Percentiles rank a stretch among this genome's conserved stretches.
Conservation (phyloP, 2,888 invertebrate genomes). For the Polyploca ridens region DNA sequence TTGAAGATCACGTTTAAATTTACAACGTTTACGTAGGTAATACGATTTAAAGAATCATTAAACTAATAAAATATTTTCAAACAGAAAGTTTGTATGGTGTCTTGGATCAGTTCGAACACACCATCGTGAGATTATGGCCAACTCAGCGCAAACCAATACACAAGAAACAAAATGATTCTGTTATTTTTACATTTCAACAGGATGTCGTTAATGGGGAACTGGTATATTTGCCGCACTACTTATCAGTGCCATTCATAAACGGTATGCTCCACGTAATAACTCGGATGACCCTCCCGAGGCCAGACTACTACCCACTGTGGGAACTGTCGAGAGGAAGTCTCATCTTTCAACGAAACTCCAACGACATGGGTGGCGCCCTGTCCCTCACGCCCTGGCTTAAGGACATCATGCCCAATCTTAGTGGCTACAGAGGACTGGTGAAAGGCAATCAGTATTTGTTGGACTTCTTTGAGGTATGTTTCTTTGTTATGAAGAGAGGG, state of each 20-base stretch:
- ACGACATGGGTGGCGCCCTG: conserved; percentile 85
- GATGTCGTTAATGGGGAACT: conserved; percentile 68
- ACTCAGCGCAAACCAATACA: too few relatives aligned
- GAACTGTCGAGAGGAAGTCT: conserved; percentile 68
- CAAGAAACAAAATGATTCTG: too few relatives aligned
- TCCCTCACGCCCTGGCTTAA: conserved; percentile 86
- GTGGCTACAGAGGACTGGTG: conserved; percentile 79
- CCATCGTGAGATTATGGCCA: too few relatives aligned
- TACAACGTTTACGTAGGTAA: too few relatives aligned
- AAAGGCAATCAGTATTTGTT: conserved; percentile 76
- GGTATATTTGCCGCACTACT: conserved; percentile 80
- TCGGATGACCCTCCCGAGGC: conserved; percentile 77
- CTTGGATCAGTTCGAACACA: too few relatives aligned
- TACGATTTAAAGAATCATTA: too few relatives aligned
- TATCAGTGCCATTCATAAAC: conserved; percentile 83
- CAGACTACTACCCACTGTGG: conserved; percentile 78
- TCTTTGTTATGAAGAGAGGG: neutral
- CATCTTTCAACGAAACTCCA: conserved; percentile 82
- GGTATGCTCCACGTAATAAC: conserved; percentile 82
- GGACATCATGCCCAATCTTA: conserved; percentile 83
- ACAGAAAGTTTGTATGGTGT: too few relatives aligned
- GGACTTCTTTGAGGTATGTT: conserved; percentile 79
- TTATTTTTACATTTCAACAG: conserved; percentile 45
- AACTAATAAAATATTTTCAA: too few relatives aligned
- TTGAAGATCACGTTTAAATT: too few relatives aligned